These are phyloP conservation scores for Poicephalus meyeri DNA, from an alignment of 2,113 vertebrate genomes.

Conservation along the genomic window DNA sequence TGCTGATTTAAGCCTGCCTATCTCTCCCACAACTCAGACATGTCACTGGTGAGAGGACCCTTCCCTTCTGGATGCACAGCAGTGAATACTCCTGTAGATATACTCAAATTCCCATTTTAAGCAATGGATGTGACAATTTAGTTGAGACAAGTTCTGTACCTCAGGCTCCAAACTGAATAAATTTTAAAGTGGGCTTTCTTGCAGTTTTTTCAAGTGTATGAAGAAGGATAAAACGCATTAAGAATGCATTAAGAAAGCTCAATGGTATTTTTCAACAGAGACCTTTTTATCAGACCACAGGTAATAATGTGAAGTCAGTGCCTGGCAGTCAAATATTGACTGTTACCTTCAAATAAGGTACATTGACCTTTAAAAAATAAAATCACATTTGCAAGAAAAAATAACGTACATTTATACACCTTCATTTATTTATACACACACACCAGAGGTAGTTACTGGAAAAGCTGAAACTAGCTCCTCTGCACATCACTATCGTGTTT, in stretches of 20 bases:
- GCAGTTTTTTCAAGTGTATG: not conserved
- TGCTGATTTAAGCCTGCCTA: not conserved
- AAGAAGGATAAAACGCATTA: not conserved
- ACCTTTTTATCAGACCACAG: not conserved
- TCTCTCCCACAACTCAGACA: not conserved
- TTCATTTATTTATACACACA: not conserved
- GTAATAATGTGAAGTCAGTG: not conserved
- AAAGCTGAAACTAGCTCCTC: not conserved
- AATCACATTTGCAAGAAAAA: not conserved
- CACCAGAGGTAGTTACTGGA: not conserved
- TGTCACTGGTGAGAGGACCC: not conserved
- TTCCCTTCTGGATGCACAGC: not conserved
- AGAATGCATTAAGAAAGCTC: not conserved
- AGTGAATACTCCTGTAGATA: not conserved
- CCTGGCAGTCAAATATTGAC: not conserved
- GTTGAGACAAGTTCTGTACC: not conserved
- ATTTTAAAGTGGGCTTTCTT: not conserved
- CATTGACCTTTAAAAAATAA: not conserved
- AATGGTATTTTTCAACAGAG: not conserved
- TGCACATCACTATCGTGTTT: not conserved
- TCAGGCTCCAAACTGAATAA: not conserved
- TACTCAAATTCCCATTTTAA: not conserved
- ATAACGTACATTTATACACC: not conserved
- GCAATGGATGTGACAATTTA: not conserved
- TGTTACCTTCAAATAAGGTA: not conserved